phyloP scores from a whole-genome alignment of 2,113 vertebrate species.

The Cercocebus atys region DNA sequence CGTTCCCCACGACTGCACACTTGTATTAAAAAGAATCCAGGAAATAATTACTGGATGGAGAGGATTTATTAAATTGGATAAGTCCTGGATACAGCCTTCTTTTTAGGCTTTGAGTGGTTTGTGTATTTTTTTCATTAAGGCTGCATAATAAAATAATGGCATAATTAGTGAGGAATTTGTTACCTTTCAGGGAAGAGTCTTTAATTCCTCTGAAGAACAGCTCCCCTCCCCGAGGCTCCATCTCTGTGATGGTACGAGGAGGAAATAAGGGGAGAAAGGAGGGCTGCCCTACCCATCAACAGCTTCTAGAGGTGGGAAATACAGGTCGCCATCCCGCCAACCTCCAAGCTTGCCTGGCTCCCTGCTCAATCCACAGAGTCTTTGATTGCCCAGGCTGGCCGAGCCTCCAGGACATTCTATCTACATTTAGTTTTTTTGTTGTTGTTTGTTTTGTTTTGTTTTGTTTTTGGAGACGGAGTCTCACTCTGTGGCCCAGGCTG shows the following conservation, averaged over 20 bases:
- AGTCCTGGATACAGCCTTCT: conserved; percentile 73
- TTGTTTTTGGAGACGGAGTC: too few species aligned
- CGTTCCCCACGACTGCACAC: not conserved
- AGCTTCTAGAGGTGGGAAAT: not conserved
- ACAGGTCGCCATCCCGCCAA: not conserved
- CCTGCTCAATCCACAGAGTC: not conserved
- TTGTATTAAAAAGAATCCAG: conserved; percentile 57
- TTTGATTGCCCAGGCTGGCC: not conserved
- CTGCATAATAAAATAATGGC: conserved; percentile 84
- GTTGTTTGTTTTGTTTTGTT: too few species aligned
- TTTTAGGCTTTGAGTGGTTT: conserved; percentile 74
- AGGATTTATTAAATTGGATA: conserved; percentile 83
- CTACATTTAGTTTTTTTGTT: too few species aligned
- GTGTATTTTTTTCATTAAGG: conserved; percentile 79
- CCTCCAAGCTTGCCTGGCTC: not conserved
- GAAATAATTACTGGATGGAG: conserved; percentile 81
- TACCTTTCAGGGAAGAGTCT: conserved; percentile 62
- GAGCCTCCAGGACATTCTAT: not conserved
- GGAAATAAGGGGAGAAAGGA: not conserved
- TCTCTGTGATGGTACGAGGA: not conserved
- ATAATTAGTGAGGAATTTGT: conserved; percentile 69
- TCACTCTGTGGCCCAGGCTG: too few species aligned
- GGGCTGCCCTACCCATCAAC: not conserved
- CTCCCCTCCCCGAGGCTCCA: not conserved
- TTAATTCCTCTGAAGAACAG: conserved; percentile 53